Conservation (phyloP, 1,140 invertebrate species). For the Platyscapa corneri region DNA sequence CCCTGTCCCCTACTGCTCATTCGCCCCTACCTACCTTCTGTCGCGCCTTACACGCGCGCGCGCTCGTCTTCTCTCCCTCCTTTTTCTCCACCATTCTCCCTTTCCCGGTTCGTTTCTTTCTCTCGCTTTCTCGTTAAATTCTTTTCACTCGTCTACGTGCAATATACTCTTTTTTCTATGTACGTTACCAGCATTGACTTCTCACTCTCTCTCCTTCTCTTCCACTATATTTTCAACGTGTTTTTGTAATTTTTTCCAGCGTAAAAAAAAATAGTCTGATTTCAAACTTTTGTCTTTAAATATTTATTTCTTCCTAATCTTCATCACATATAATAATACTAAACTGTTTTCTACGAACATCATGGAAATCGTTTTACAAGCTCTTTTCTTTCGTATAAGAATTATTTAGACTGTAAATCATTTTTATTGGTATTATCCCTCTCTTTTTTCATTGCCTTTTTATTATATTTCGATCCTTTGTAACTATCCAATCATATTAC, state of each 20-base stretch:
- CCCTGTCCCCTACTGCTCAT: neutral
- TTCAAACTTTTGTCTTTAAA: neutral
- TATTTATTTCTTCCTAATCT: neutral
- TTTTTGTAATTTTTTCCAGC: neutral
- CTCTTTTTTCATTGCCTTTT: neutral
- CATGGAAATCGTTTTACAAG: neutral
- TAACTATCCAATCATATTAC: neutral
- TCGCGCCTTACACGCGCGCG: neutral
- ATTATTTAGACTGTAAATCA: neutral
- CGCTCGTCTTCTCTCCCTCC: neutral
- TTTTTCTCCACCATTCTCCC: constrained; percentile 1
- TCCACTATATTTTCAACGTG: neutral
- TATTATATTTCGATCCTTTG: constrained; percentile 23
- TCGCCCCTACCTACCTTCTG: neutral
- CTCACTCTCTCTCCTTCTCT: constrained; percentile 14
- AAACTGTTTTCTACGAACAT: too few relatives aligned
- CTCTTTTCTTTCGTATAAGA: neutral
- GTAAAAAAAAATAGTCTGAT: neutral
- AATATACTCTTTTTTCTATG: neutral
- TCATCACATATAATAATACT: neutral
- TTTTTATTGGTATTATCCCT: constrained; percentile 15
- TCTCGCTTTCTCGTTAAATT: neutral
- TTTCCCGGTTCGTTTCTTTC: constrained; percentile 19
- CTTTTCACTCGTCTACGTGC: neutral
- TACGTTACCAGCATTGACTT: neutral